phyloP scores from a whole-genome alignment of 2,888 invertebrate genomes.

The Hypselothyrea guttata region DNA sequence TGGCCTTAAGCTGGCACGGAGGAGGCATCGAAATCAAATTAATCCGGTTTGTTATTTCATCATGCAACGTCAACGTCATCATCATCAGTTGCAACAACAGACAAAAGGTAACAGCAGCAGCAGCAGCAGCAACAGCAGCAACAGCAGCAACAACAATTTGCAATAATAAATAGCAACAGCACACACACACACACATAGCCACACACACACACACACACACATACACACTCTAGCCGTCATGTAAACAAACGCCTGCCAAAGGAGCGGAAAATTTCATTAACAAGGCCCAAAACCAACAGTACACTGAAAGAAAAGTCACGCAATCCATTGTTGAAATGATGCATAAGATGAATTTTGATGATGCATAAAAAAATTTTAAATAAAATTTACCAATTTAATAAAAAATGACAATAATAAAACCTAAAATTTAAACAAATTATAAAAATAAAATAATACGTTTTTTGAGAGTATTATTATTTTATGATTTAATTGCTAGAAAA shows the following conservation, averaged over 20 bases:
- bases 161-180: conserved; percentile 35
- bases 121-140: conserved; percentile 41
- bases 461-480: no score
- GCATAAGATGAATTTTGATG: no score
- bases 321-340: no score
- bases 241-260: conserved; percentile 66
- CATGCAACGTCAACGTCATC: conserved; percentile 74
- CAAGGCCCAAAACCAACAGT: conserved; percentile 23
- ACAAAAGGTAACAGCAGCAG: conserved; percentile 53
- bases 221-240: conserved; percentile 25
- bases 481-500: no score
- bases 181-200: conserved; percentile 5
- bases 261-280: conserved; percentile 76
- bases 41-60: conserved; percentile 81
- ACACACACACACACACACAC: conserved; percentile 10
- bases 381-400: no score
- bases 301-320: conserved; percentile 39
- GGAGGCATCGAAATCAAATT: conserved; percentile 73
- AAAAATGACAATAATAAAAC: no score
- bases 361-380: no score
- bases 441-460: no score
- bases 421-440: no score
- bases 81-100: conserved; percentile 76
- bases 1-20: conserved; percentile 18
- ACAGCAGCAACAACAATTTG: conserved; percentile 64